Conservation (phyloP, 1,140 invertebrate genomes). For the Bactericera cockerelli region DNA sequence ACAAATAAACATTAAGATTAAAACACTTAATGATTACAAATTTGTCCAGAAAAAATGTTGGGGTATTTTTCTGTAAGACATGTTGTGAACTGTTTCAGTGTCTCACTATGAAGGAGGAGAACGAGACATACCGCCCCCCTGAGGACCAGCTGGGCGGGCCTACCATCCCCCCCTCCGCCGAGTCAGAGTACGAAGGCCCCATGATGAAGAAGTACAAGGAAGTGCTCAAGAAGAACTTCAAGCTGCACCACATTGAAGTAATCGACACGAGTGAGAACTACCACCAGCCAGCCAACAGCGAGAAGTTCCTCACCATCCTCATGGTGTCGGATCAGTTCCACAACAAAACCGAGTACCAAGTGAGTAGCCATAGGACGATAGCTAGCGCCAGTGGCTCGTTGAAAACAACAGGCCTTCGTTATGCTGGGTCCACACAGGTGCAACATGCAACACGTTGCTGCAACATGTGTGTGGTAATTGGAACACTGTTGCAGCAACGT, state of each 20-base stretch:
- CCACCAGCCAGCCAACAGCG: neutral
- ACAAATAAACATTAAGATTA: too few relatives aligned
- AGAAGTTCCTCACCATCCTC: conserved; percentile 5
- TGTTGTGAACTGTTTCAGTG: too few relatives aligned
- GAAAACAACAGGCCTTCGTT: too few relatives aligned
- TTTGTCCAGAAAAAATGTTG: too few relatives aligned
- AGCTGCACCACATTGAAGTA: neutral
- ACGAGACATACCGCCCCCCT: neutral
- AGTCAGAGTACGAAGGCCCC: neutral
- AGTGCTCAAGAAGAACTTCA: neutral
- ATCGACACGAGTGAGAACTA: neutral
- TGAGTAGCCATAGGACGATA: neutral
- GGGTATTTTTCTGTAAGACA: too few relatives aligned
- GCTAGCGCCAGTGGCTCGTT: neutral
- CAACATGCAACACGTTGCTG: too few relatives aligned
- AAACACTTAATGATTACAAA: too few relatives aligned
- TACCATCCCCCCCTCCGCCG: neutral
- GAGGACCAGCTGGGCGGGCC: conserved; percentile 1
- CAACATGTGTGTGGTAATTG: too few relatives aligned
- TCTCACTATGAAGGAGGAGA: neutral
- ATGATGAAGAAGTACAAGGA: conserved; percentile 1
- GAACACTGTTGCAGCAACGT: too few relatives aligned
- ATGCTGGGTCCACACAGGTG: too few relatives aligned
- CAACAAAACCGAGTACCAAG: neutral
- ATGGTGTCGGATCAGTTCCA: neutral